Conservation (phyloP, 1,140 invertebrate genomes). For the Drosophila asahinai region DNA sequence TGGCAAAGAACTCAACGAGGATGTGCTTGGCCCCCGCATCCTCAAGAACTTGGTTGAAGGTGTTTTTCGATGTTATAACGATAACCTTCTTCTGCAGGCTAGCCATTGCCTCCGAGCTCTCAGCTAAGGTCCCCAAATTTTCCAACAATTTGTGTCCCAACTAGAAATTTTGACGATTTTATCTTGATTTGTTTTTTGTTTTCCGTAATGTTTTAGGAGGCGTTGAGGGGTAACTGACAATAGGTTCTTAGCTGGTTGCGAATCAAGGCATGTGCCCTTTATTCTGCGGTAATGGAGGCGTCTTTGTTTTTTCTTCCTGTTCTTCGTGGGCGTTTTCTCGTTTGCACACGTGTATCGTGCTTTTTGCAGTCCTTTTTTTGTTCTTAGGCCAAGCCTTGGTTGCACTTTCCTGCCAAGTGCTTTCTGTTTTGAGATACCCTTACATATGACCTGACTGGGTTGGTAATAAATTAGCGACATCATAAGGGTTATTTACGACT, state of each 20-base stretch:
- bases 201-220: background rate
- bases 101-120: slow-evolving; percentile 37
- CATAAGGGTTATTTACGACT: background rate
- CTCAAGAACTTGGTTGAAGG: slow-evolving; percentile 89
- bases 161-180: slow-evolving; percentile 12
- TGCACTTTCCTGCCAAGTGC: background rate
- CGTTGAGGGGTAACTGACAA: slow-evolving; percentile 20
- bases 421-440: slow-evolving; percentile 1
- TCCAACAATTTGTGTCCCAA: background rate
- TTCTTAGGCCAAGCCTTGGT: slow-evolving; percentile 5
- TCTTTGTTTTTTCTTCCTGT: background rate
- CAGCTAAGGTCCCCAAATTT: slow-evolving; percentile 11
- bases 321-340: slow-evolving; percentile 9
- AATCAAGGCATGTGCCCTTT: slow-evolving; percentile 5
- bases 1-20: slow-evolving; percentile 90
- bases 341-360: background rate
- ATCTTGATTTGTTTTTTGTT: background rate
- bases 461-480: background rate
- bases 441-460: background rate
- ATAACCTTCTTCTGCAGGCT: slow-evolving; percentile 51
- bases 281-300: slow-evolving; percentile 24
- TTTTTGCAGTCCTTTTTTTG: slow-evolving; percentile 1
- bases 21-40: slow-evolving; percentile 92
- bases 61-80: slow-evolving; percentile 86
- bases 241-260: slow-evolving; percentile 25